Base-by-base conservation (phyloP, 2,888 invertebrate species). In the Beris chalybata region DNA sequence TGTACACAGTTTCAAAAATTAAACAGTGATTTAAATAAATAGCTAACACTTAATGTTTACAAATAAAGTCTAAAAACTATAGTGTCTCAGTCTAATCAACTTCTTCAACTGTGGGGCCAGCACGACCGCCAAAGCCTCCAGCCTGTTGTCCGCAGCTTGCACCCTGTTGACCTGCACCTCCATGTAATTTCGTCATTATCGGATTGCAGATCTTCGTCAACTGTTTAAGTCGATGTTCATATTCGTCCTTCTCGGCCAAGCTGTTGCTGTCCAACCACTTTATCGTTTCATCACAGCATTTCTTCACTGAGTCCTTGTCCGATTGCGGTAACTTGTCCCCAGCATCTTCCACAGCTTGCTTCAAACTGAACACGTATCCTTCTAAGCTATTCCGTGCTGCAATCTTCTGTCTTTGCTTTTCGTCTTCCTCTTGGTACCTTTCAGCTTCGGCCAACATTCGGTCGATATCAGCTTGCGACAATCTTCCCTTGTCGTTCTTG, bases 391-490 rank as follows among this genome's bases (percentile, higher is more conserved):
- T 92, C 68, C 88, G 84, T 11, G 88, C 84, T 0, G 84, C 76
- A 5, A 91, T 85, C 48, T 86, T 82, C 70, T 89, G 85, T 12
- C 85, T 80, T 74, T 88, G 88, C 72, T 84, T 84, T 64, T 87
- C 86, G 72, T 90, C 90, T 73, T 89, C 89, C 52, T 87, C 87
- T 55, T 84, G 84, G 79, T 88, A 90, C 53, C 79, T 82, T 74
- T 90, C 89, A 0, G 89, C 89, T 71, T 90, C 89, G 0, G 84
- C 77, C 55, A 90, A 78, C 89, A 90, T 91, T 65, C 87, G 82
- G 70, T 91, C 90, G 70, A 91, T 91, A 72, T 91, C 91, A n/a
- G 86, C 87, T 75, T 90, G 89, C 30, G 89, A 88, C 59, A 91
- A 81, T 6, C 91, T 83, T 0, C 90, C 89, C 74, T 87, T 89